Conservation (phyloP, 2,888 invertebrate genomes). For the Brachynemurus nebulosus region DNA sequence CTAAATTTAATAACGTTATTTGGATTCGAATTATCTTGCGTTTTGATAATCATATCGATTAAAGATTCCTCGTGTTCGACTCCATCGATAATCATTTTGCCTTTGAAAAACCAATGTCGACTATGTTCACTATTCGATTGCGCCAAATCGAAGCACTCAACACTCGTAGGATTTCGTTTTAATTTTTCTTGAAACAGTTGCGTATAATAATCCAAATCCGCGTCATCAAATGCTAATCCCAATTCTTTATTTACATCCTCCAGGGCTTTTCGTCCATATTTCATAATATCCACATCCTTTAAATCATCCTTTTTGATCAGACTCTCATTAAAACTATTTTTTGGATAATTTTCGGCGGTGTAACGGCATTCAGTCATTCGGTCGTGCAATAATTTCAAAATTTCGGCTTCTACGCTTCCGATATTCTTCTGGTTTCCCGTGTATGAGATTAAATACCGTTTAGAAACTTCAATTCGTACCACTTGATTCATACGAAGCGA, state of each 20-base stretch:
- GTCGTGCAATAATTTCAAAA: slow-evolving; percentile 62
- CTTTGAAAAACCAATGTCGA: slow-evolving; percentile 98
- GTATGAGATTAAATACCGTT: slow-evolving; percentile 55
- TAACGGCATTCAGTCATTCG: slow-evolving; percentile 90
- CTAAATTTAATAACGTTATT: slow-evolving; percentile 96
- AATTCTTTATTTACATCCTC: slow-evolving; percentile 46
- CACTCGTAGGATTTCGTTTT: slow-evolving; percentile 87
- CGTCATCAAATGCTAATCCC: slow-evolving; percentile 83
- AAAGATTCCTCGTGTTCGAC: slow-evolving; percentile 63
- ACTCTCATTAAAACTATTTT: slow-evolving; percentile 51
- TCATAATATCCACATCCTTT: slow-evolving; percentile 71
- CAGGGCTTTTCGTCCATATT: slow-evolving; percentile 62
- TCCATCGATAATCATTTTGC: slow-evolving; percentile 74
- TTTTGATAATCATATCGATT: slow-evolving; percentile 85
- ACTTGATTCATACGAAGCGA: slow-evolving; percentile 66
- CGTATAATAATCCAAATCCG: slow-evolving; percentile 85
- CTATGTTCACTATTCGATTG: slow-evolving; percentile 98
- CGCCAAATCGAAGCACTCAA: slow-evolving; percentile 95
- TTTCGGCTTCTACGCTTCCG: slow-evolving; percentile 30
- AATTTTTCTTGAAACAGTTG: slow-evolving; percentile 69
- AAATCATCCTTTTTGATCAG: slow-evolving; percentile 54
- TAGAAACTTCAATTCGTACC: slow-evolving; percentile 67
- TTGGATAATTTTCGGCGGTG: slow-evolving; percentile 45
- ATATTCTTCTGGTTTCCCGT: slow-evolving; percentile 27
- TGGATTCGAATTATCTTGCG: slow-evolving; percentile 68